Base-by-base conservation (phyloP, 1,140 invertebrate species). In the Conus ventricosus region DNA sequence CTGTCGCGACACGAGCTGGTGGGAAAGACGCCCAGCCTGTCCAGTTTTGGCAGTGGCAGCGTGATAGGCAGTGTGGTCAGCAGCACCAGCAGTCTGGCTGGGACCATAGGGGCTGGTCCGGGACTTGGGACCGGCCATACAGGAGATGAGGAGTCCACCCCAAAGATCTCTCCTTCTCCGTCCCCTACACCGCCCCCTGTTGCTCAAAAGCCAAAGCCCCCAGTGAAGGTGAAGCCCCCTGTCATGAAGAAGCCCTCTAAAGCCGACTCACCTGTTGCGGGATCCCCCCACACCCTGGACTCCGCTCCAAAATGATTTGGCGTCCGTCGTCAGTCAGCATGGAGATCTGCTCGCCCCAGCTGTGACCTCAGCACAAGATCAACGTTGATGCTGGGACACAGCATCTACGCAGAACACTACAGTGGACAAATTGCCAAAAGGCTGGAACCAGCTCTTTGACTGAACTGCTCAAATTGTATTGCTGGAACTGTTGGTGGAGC, bases 221-320 rank as follows among this genome's bases (percentile, higher is more conserved):
- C 97, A 90, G 96, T 97, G 25, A 97, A 97, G 91, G 96, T 96
- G 23, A 97, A 97, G 94, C 97, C 97, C 4, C 96, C 96, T 87
- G 96, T 97, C 53, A 96, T 97, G 93, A 96, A 96, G 75, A 97
- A 97, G 93, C 97, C 97, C 13, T 95, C 96, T 25, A 91, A 91
- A 75, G 92, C 93, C 13, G 85, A 87, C 51, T 55, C 84, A 15
- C 84, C 84, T 5, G 63, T 55, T 5, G 63, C 85, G 0, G 17
- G 20, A 13, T 11, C 88, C 76, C 54, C 63, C 11, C 75, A 71
- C 13, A 23, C 84, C 55, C 27, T 80, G 71, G 67, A 81, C 20
- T 78, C 83, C 7, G 63, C 55, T 5, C 75, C 75, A 53, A 76
- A 89, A 85, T 55, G 51, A 85, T 67, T 23, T 25, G 55, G 54